A percentile compares a stretch with the other conserved stretches of the same genome.
These are phyloP conservation scores for Acanthisitta chloris DNA, from an alignment of 2,113 vertebrate genomes.

Conservation along the genomic window DNA sequence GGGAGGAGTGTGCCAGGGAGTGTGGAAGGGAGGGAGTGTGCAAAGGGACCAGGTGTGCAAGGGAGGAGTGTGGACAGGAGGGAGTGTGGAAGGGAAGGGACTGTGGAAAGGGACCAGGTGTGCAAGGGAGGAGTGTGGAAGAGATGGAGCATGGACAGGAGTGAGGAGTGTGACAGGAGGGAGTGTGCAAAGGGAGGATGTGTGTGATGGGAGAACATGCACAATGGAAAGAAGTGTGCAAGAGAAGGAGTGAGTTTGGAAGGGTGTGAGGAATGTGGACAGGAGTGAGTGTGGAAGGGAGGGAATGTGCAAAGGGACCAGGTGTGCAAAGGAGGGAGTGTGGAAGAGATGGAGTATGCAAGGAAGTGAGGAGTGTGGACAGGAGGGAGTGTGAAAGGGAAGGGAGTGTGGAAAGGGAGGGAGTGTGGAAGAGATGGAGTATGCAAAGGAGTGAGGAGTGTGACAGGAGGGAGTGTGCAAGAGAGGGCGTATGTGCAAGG, in stretches of 20 bases:
- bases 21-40: neutral
- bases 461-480: neutral
- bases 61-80: neutral
- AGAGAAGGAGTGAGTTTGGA: neutral
- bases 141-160: neutral
- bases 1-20: fast-evolving
- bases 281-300: neutral
- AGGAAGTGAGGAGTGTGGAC: no score
- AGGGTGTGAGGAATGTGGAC: neutral
- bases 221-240: no score
- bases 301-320: neutral
- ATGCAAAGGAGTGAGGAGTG: neutral
- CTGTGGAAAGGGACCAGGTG: no score
- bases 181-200: no score
- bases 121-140: neutral
- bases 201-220: no score
- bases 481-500: neutral
- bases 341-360: neutral
- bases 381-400: neutral
- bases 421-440: no score
- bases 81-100: neutral
- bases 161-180: no score
- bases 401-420: no score
- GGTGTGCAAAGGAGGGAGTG: no score
- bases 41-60: no score